phyloP scores from a whole-genome alignment of 2,888 invertebrate species.

The Lasioglossum figueresi region DNA sequence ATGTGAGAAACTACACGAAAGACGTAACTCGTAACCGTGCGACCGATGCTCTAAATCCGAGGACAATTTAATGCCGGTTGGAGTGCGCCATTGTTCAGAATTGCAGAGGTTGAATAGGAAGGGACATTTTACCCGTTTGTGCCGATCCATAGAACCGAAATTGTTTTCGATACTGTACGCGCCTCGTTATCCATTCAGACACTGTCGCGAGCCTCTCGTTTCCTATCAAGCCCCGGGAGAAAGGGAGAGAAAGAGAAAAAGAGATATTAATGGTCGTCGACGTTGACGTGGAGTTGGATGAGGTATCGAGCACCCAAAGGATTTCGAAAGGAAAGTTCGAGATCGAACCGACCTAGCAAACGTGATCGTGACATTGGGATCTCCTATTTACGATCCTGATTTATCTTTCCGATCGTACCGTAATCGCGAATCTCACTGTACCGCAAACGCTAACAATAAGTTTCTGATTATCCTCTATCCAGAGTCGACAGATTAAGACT shows the following conservation, averaged over 20 bases:
- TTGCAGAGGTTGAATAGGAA: neutral
- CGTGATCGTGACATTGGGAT: slow-evolving; percentile 41
- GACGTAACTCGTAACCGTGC: slow-evolving; percentile 15
- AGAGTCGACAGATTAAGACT: no score
- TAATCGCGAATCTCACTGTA: neutral
- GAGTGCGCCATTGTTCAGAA: neutral
- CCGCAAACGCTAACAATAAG: neutral
- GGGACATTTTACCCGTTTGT: slow-evolving; percentile 17
- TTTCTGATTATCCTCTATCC: neutral
- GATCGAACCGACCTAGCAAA: neutral
- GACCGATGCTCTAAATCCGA: neutral
- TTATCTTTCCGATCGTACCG: neutral
- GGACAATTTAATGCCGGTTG: slow-evolving; percentile 17
- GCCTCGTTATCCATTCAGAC: slow-evolving; percentile 52
- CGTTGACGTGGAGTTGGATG: slow-evolving; percentile 34
- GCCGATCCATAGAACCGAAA: slow-evolving; percentile 27
- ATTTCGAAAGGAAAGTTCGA: slow-evolving; percentile 33
- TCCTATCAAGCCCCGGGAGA: slow-evolving; percentile 33
- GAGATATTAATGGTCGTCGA: slow-evolving; percentile 55
- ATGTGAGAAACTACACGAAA: slow-evolving; percentile 24
- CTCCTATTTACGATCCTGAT: slow-evolving; percentile 22
- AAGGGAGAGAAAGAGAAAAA: slow-evolving; percentile 5
- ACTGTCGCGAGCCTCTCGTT: slow-evolving; percentile 29
- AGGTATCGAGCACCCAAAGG: slow-evolving; percentile 28
- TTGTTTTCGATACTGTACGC: slow-evolving; percentile 45